These are phyloP conservation scores for Ceratina calcarata DNA, from an alignment of 1,140 invertebrate species.

Conservation along the genomic window DNA sequence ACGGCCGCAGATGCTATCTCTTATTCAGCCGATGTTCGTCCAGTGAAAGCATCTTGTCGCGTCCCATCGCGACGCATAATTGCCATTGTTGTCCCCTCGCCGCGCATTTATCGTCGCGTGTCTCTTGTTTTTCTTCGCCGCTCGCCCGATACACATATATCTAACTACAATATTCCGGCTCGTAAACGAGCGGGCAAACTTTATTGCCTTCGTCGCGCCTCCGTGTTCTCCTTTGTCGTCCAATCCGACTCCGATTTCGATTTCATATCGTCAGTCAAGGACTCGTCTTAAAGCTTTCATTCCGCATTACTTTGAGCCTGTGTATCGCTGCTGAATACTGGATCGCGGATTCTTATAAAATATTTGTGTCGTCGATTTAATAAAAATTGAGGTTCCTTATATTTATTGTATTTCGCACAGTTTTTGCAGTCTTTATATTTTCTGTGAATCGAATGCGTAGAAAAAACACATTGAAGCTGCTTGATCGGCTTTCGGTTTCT, in stretches of 20 bases:
- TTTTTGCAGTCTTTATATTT: too few relatives aligned
- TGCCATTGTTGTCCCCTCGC: constrained; percentile 41
- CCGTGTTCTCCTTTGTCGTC: not conserved
- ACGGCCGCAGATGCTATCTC: constrained; percentile 53
- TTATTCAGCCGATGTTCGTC: constrained; percentile 46
- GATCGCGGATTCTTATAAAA: not conserved
- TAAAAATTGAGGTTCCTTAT: too few relatives aligned
- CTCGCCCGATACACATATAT: not conserved
- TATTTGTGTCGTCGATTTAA: too few relatives aligned
- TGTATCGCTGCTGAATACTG: not conserved
- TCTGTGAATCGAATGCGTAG: too few relatives aligned
- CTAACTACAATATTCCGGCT: not conserved
- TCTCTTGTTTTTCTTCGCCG: not conserved
- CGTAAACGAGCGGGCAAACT: constrained; percentile 12
- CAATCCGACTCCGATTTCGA: not conserved
- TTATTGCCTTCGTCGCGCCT: constrained; percentile 7
- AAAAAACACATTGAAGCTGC: too few relatives aligned
- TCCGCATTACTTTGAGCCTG: not conserved
- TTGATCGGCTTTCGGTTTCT: not conserved
- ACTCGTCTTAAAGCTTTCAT: not conserved
- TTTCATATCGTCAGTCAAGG: constrained; percentile 5
- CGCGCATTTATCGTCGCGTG: constrained; percentile 13
- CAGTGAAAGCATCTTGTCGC: constrained; percentile 58
- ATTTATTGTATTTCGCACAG: too few relatives aligned
- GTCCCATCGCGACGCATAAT: constrained; percentile 49